Percentiles rank a stretch among this genome's conserved stretches.
Evolutionary conservation across 1,140 invertebrate genomes (phyloP).

Genomic region (Pseudomyrmex gracilis): DNA sequence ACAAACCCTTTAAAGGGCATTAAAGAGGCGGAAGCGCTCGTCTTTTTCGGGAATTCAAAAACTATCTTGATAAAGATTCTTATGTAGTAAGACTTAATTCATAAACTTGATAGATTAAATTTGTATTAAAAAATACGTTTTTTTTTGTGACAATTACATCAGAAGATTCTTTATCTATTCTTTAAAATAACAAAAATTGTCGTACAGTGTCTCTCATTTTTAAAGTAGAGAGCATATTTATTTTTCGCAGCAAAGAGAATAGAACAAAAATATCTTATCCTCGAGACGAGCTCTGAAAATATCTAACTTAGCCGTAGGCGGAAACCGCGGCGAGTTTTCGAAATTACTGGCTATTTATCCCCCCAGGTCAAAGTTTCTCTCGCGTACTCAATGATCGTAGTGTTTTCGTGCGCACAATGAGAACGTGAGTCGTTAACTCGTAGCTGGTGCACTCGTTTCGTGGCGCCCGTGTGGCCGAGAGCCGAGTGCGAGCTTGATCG

Average conservation of each 20-base stretch:
- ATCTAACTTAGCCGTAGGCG: constrained; percentile 10
- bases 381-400: constrained; percentile 65
- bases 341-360: constrained; percentile 55
- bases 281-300: neutral
- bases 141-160: no score
- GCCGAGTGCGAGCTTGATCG: constrained; percentile 60
- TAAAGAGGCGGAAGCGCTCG: neutral
- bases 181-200: no score
- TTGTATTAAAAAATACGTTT: no score
- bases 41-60: constrained; percentile 2
- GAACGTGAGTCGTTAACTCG: constrained; percentile 60
- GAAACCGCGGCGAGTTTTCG: constrained; percentile 31
- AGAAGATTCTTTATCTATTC: no score
- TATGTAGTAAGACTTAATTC: constrained; percentile 1
- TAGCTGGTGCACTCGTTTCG: constrained; percentile 48
- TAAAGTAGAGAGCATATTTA: neutral
- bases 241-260: neutral
- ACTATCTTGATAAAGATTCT: neutral
- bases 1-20: constrained; percentile 11
- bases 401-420: constrained; percentile 67
- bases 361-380: constrained; percentile 21
- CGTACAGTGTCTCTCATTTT: neutral
- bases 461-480: neutral
- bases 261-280: constrained; percentile 12
- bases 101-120: no score